Evolutionary conservation across 1,140 invertebrate species (phyloP), one percentile per base, ranked within the genome.

Genomic region (Whitmania pigra): DNA sequence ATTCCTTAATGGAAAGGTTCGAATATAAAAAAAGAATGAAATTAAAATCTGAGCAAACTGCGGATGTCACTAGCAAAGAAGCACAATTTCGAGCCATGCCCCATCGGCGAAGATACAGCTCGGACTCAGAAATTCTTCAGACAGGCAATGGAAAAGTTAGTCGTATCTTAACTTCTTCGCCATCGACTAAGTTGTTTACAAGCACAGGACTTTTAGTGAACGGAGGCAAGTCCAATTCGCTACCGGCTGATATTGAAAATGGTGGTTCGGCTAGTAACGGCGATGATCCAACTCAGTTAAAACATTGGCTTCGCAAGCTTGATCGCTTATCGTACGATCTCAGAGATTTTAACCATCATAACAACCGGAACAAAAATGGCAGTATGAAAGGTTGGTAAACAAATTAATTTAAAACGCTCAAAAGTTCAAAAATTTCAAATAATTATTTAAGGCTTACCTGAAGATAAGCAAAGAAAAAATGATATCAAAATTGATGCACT

Each of bases 111-210:
- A 22, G 79, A 73, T 82, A 82, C 74, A 82, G 80, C 49, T 95
- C 93, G 20, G 94, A 97, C 78, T 95, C 93, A 0, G 94, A 97
- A 74, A 71, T 81, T 40, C 71, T 63, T 78, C 79, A 73, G 77
- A 77, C 36, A 75, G 76, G 57, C 77, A 77, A 29, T 76, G 75
- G 27, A 76, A 84, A 90, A 91, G 1, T 89, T 80, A 76, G 22
- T 68, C 43, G 43, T 49, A 49, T 49, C 43, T 49, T 49, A 49
- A 73, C 75, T 49, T 76, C 78, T 25, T 49, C 22, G 40, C 54
- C 74, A 53, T 63, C 57, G 22, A 63, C 57, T 20, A 36, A 20
- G 25, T 36, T 54, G 6, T 36, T 54, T 25, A 53, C 40, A 27
- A 49, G 49, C 11, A 15, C 53, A 17, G 25, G 43, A 3, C 69